phyloP scores from a whole-genome alignment of 2,113 vertebrate species.

The Xiphophorus maculatus region DNA sequence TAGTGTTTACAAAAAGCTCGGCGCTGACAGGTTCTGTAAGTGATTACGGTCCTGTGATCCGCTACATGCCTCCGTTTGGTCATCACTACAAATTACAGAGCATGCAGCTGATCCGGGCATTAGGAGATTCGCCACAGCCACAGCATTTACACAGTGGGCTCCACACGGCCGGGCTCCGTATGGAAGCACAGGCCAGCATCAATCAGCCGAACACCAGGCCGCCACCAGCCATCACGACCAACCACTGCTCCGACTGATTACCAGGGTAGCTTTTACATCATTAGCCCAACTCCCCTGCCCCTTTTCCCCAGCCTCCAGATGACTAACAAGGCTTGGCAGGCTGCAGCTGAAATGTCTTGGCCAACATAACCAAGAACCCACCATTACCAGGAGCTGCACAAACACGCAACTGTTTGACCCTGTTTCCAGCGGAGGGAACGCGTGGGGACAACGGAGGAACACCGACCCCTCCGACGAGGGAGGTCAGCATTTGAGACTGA shows the following conservation, averaged over 20 bases:
- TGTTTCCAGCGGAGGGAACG: slow-evolving; percentile 14
- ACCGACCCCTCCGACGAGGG: slow-evolving; percentile 60
- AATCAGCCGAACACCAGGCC: slow-evolving; percentile 71
- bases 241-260: slow-evolving; percentile 77
- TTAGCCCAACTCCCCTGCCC: slow-evolving; percentile 59
- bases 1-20: slow-evolving; percentile 13
- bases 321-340: slow-evolving; percentile 70
- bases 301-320: slow-evolving; percentile 45
- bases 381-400: slow-evolving; percentile 47
- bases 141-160: slow-evolving; percentile 80
- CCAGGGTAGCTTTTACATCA: slow-evolving; percentile 73
- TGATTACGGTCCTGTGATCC: slow-evolving; percentile 33
- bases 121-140: slow-evolving; percentile 68
- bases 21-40: slow-evolving; percentile 3
- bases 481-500: slow-evolving; percentile 72
- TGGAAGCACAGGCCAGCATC: slow-evolving; percentile 68
- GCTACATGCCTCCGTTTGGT: slow-evolving; percentile 40
- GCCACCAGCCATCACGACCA: slow-evolving; percentile 67
- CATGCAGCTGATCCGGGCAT: slow-evolving; percentile 61
- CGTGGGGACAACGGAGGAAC: slow-evolving; percentile 28
- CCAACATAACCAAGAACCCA: slow-evolving; percentile 43
- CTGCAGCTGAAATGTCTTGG: slow-evolving; percentile 67
- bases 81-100: slow-evolving; percentile 56
- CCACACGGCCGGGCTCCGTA: slow-evolving; percentile 66
- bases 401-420: slow-evolving; percentile 64